phyloP scores from a whole-genome alignment of 2,797 vertebrate genomes.

The Amazona ochrocephala region DNA sequence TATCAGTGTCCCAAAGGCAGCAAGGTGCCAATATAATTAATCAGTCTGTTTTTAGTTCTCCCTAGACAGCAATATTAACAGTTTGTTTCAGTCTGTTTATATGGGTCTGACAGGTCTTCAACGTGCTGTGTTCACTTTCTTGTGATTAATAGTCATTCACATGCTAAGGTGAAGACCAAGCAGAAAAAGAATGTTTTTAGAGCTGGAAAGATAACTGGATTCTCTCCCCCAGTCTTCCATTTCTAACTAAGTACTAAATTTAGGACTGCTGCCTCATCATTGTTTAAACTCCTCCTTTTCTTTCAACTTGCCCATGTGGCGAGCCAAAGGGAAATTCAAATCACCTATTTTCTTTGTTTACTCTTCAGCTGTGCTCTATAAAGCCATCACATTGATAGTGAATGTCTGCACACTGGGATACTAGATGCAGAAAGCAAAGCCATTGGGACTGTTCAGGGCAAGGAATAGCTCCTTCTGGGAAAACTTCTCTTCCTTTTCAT shows the following conservation, averaged over 20 bases:
- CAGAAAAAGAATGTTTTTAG: constrained; percentile 61
- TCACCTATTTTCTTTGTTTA: background rate
- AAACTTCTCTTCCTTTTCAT: background rate
- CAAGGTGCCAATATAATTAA: constrained; percentile 77
- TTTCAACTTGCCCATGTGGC: background rate
- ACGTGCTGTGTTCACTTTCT: constrained; percentile 73
- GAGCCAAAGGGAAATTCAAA: constrained; percentile 28
- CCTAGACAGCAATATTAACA: constrained; percentile 81
- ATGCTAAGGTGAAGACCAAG: constrained; percentile 69
- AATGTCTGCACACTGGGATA: background rate
- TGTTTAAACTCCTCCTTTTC: constrained; percentile 7
- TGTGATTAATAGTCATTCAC: constrained; percentile 72
- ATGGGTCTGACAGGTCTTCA: constrained; percentile 77
- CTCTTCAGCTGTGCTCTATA: background rate
- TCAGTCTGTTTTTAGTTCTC: constrained; percentile 81
- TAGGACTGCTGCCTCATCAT: constrained; percentile 4
- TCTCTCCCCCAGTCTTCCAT: constrained; percentile 2
- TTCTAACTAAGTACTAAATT: constrained; percentile 36
- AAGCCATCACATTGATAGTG: background rate
- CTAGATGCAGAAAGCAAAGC: background rate
- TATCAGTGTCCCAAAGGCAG: constrained; percentile 72
- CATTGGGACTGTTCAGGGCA: background rate
- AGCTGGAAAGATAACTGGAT: constrained; percentile 58
- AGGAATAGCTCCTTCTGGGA: background rate
- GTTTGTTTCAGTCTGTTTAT: constrained; percentile 83